Evolutionary conservation across 2,113 vertebrate species (phyloP).

Genomic region (Zeus faber): DNA sequence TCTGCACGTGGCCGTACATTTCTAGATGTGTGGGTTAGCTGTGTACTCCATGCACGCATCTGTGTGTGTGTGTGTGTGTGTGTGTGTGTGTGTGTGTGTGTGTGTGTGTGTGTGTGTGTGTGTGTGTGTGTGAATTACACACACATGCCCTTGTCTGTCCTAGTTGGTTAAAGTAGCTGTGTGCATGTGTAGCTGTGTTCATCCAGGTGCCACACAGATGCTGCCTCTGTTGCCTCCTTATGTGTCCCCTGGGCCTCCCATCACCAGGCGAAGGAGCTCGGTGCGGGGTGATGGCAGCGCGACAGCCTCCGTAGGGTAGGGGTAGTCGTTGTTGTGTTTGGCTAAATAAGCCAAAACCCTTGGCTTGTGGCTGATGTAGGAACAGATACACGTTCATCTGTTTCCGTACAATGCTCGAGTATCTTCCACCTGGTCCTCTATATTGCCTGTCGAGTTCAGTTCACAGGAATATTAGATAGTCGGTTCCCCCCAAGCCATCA

Average conservation of each 20-base stretch:
- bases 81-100: constrained; percentile 28
- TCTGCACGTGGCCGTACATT: not conserved
- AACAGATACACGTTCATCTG: constrained; percentile 23
- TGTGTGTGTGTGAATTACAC: constrained; percentile 19
- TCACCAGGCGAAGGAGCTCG: constrained; percentile 50
- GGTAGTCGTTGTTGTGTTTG: constrained; percentile 17
- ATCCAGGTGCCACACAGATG: constrained; percentile 43
- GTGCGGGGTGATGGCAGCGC: constrained; percentile 46
- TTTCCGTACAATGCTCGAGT: constrained; percentile 13
- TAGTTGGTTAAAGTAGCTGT: too few relatives aligned
- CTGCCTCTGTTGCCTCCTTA: constrained; percentile 8
- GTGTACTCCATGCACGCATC: too few relatives aligned
- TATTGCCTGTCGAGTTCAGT: too few relatives aligned
- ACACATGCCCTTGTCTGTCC: too few relatives aligned
- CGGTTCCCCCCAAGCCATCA: too few relatives aligned
- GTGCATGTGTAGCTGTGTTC: too few relatives aligned
- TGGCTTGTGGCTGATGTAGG: constrained; percentile 6
- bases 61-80: constrained; percentile 19
- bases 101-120: constrained; percentile 10
- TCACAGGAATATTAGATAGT: too few relatives aligned
- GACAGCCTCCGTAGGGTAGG: constrained; percentile 40
- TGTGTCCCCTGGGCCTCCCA: too few relatives aligned
- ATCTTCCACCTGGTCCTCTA: constrained; percentile 30
- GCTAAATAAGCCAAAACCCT: constrained; percentile 25
- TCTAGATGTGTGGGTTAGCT: too few relatives aligned